Evolutionary conservation across 2,797 vertebrate species (phyloP), one percentile per base, ranked within the genome.

Genomic region (Acridotheres tristis): DNA sequence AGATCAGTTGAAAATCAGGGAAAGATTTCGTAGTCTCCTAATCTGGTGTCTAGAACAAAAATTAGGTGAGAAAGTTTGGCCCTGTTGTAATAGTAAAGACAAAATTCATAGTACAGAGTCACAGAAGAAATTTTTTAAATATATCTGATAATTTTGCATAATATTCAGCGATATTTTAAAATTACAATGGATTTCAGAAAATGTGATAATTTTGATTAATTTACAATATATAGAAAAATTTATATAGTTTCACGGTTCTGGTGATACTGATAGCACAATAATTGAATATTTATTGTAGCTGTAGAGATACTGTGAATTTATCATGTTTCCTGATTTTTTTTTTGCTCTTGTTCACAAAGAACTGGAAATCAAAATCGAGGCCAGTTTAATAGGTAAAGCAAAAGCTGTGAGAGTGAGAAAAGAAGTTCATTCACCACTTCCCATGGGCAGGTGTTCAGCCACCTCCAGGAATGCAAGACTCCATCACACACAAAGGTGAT

Each of bases 401-500:
- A 80, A 75, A 94, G 4, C 21, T 3, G 1, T 16, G 17, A 10
- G 4, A 30, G n/a, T 21, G 22, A 90, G 26, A 29, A 34, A 34
- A 34, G 34, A 34, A 75, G 4, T 42, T 40, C 9, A 15, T 32
- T 66, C 38, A 10, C 48, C 16, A 7, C 18, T 69, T 86, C 16
- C 38, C 27, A 16, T 8, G 0, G 1, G 9, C 34, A 42, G 47
- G 21, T 34, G 12, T 43, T 62, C 16, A 29, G 5, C 11, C 9
- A 10, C 29, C 8, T 32, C 48, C 29, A 50, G 58, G 58, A n/a
- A 17, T 40, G 13, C 36, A 63, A 15, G 22, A 40, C 6, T 73
- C 11, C 8, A 1, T n/a, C 25, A 25, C 1, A 1, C 3, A 0
- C 16, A 47, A 25, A 1, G 0, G 10, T 38, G 32, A 53, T 38